Evolutionary conservation across 2,888 invertebrate species (phyloP).

Genomic region (Hetaerina titia): DNA sequence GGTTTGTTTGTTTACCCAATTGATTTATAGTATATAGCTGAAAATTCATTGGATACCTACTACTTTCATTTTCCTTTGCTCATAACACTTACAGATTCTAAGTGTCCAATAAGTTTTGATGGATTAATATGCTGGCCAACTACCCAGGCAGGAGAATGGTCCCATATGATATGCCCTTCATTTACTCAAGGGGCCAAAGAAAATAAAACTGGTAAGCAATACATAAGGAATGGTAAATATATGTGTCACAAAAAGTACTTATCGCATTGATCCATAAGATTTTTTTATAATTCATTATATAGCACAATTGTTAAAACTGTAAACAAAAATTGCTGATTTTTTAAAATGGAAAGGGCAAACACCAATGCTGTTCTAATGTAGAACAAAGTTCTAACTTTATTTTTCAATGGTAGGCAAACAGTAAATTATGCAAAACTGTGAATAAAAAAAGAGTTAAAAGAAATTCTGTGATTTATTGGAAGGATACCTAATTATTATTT

Average conservation of each 20-base stretch:
- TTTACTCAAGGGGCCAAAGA: conserved; percentile 54
- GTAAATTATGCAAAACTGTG: neutral
- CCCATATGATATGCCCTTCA: conserved; percentile 42
- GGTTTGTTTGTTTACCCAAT: neutral
- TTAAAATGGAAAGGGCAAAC: neutral
- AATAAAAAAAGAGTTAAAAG: neutral
- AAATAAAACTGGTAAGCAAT: conserved; percentile 35
- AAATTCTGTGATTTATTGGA: neutral
- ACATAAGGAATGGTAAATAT: neutral
- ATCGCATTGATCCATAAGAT: too few relatives aligned
- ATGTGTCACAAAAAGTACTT: too few relatives aligned
- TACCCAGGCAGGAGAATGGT: conserved; percentile 49
- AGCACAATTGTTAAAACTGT: neutral
- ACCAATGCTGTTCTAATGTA: neutral
- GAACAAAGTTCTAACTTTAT: too few relatives aligned
- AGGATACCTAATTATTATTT: neutral
- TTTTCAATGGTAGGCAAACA: neutral
- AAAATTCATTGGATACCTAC: neutral
- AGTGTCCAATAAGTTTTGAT: conserved; percentile 60
- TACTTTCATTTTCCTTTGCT: neutral
- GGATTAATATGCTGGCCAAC: conserved; percentile 63
- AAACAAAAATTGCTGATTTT: neutral
- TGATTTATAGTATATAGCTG: neutral
- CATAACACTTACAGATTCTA: neutral
- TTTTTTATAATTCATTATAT: neutral